phyloP scores from a whole-genome alignment of 37 sponge, comb jelly and placozoan genomes.

The Hexactinellida sp. region DNA sequence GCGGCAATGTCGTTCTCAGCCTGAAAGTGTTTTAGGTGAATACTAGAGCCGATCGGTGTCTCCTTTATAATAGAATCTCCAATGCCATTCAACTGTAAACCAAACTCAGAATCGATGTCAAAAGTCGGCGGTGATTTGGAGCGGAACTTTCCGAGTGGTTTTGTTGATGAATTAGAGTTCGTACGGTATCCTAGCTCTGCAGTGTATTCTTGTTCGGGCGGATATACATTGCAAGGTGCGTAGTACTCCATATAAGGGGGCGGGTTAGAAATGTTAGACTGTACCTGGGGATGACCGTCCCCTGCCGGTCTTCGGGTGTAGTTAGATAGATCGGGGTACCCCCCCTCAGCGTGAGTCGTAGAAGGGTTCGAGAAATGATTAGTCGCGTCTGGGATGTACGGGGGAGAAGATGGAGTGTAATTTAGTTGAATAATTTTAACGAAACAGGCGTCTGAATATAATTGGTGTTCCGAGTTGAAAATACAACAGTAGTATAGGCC shows the following conservation, averaged over 20 bases:
- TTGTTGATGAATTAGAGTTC: neutral
- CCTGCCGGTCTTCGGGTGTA: neutral
- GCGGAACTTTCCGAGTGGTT: neutral
- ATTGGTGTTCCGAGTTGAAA: conserved; percentile 23
- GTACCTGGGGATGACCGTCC: no score
- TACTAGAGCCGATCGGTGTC: neutral
- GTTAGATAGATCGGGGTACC: neutral
- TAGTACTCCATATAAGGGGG: neutral
- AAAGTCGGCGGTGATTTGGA: neutral
- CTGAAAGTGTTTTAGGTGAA: neutral
- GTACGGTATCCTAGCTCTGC: neutral
- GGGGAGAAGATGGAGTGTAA: neutral
- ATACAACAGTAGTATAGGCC: conserved; percentile 68
- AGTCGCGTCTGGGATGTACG: neutral
- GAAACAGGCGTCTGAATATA: neutral
- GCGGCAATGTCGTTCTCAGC: neutral
- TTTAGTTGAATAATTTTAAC: neutral
- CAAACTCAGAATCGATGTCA: neutral
- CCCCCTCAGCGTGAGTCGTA: neutral
- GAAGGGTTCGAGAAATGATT: neutral
- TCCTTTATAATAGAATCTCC: neutral
- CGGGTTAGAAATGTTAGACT: neutral
- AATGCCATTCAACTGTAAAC: neutral
- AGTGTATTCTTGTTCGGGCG: neutral
- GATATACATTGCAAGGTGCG: no score